Evolutionary conservation across 64 coral and sea anemone genomes (phyloP), one percentile per base, ranked within the genome.

Genomic region (Montipora efflorescens): DNA sequence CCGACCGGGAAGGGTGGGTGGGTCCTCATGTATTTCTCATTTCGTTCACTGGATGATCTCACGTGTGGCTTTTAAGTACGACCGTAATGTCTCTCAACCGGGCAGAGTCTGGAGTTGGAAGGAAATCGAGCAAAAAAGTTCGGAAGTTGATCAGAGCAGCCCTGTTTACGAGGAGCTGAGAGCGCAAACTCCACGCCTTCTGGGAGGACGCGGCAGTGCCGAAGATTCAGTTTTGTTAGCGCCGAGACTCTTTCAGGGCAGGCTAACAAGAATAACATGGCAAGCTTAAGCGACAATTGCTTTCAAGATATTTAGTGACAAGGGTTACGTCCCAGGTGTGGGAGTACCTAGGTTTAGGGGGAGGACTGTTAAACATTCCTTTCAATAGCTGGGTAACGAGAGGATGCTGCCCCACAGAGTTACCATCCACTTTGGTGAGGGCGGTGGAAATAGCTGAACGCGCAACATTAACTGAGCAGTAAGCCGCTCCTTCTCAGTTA

Each of bases 401-500:
- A 12, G 14, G 61, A 12, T 74, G 90, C 85, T 74, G 52, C 7
- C 90, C 67, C 22, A 77, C 67, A 43, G 76, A 5, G 10, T 76
- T 9, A 14, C 81, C 22, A 92, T 81, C 81, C 84, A 83, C 15
- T 13, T 19, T 28, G 6, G 59, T 19, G 53, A 28, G 50, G 4
- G 22, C 44, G 12, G 90, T 84, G 52, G 90, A 92, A 7, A 92
- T 72, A 8, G 90, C 80, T 58, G 81, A 92, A 15, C 53, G 90
- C 16, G 78, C 19, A 36, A 90, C 75, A 62, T 78, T 79, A 58
- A 79, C 49, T 62, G 75, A 59, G 28, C 74, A 0, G 47, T 59
- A 78, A 59, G 73, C 70, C 2, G 62, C 25, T 55, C 88, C 75
- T 67, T 47, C n/a, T 90, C 88, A n/a, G 77, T 61, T 66, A 67